A percentile compares a stretch with the other conserved stretches of the same genome.
phyloP scores from a whole-genome alignment of 2,797 vertebrate genomes.

The Chloroceryle amazona region DNA sequence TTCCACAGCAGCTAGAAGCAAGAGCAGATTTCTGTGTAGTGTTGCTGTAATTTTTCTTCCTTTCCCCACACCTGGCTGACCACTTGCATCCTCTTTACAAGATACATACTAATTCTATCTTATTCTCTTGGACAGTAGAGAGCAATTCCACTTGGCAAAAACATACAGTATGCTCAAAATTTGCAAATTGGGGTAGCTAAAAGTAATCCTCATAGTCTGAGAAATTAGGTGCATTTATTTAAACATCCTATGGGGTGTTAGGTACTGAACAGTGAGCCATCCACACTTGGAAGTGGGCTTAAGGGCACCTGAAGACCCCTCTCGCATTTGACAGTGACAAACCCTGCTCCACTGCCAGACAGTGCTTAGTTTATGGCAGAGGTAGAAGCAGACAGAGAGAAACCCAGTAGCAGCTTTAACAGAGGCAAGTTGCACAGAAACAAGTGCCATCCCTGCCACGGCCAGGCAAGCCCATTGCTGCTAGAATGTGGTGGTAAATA shows the following conservation, averaged over 20 bases:
- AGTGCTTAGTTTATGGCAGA: neutral
- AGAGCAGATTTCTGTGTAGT: neutral
- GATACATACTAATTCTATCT: neutral
- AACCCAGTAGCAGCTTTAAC: neutral
- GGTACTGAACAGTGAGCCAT: neutral
- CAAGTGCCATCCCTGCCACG: neutral
- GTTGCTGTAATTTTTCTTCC: neutral
- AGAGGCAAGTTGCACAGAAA: neutral
- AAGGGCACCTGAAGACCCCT: neutral
- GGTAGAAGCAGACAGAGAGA: neutral
- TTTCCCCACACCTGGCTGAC: neutral
- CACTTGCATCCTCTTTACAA: neutral
- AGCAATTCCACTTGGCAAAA: neutral
- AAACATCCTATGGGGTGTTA: neutral
- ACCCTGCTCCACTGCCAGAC: neutral
- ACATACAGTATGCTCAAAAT: neutral
- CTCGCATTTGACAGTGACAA: neutral
- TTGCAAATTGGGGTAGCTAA: neutral
- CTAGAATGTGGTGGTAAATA: neutral
- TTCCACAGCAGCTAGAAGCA: neutral
- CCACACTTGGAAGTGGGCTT: neutral
- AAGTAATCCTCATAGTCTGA: neutral
- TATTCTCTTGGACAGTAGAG: neutral
- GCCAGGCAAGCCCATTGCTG: fast-evolving
- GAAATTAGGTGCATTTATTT: neutral